phyloP scores from a whole-genome alignment of 1,140 invertebrate genomes.

The Adoxophyes honmai region DNA sequence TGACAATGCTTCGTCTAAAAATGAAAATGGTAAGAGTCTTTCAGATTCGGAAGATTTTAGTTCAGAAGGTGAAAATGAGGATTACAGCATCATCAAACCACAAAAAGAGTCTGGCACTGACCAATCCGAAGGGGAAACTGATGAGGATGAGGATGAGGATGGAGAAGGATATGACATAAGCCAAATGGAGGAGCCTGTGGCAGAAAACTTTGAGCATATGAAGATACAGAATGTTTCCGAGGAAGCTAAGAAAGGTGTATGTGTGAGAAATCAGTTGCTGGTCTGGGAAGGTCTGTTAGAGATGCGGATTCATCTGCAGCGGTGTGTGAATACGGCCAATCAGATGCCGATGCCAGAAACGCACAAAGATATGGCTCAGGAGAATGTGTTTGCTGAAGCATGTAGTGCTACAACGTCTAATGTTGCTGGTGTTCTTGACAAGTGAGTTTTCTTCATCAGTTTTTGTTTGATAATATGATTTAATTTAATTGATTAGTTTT shows the following conservation, averaged over 20 bases:
- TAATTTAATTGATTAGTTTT: conserved; percentile 18
- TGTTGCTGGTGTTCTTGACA: conserved; percentile 80
- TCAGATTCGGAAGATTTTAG: conserved; percentile 24
- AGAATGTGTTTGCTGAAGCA: conserved; percentile 76
- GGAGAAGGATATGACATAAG: conserved; percentile 69
- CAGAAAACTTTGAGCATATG: conserved; percentile 77
- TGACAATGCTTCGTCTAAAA: not conserved
- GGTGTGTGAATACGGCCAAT: conserved; percentile 85
- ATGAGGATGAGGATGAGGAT: conserved; percentile 50
- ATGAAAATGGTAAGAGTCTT: not conserved
- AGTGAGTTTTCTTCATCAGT: conserved; percentile 53
- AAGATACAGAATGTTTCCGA: conserved; percentile 77
- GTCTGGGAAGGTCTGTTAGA: conserved; percentile 92
- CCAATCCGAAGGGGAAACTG: conserved; percentile 38
- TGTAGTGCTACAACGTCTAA: conserved; percentile 74
- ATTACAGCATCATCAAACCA: conserved; percentile 50
- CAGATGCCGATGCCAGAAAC: conserved; percentile 83
- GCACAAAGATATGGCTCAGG: conserved; percentile 72
- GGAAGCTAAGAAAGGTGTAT: conserved; percentile 87
- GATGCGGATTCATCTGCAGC: conserved; percentile 90
- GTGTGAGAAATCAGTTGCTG: conserved; percentile 85
- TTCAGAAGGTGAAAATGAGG: conserved; percentile 44
- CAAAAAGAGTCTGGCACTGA: conserved; percentile 35
- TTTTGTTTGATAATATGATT: conserved; percentile 9
- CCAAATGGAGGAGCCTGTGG: conserved; percentile 63